Evolutionary conservation across 1,140 invertebrate species (phyloP).

Genomic region (Potamilus streckersoni): DNA sequence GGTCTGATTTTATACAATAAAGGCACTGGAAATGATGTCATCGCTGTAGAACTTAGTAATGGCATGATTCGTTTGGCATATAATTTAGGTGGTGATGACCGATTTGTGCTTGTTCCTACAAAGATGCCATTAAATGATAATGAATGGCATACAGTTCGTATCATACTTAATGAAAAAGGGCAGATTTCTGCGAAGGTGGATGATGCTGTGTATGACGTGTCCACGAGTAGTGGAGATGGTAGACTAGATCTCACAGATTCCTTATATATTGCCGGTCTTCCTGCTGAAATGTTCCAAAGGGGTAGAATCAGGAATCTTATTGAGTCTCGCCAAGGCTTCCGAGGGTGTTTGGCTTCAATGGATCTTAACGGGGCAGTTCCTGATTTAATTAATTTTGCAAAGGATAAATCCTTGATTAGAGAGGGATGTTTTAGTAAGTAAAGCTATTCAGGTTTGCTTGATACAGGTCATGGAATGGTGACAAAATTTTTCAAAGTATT

Average conservation of each 20-base stretch:
- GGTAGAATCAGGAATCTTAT: conserved; percentile 53
- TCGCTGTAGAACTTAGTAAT: conserved; percentile 86
- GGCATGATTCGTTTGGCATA: conserved; percentile 86
- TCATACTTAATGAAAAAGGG: conserved; percentile 84
- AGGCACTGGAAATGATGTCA: conserved; percentile 91
- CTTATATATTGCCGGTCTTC: conserved; percentile 90
- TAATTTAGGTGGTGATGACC: conserved; percentile 81
- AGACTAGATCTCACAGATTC: conserved; percentile 39
- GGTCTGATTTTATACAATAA: conserved; percentile 93
- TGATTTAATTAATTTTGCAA: conserved; percentile 41
- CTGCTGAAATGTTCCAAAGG: conserved; percentile 62
- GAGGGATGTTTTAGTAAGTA: conserved; percentile 32
- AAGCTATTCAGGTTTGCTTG: not conserved
- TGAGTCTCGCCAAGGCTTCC: conserved; percentile 89
- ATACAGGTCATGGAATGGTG: not conserved
- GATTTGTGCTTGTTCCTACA: conserved; percentile 72
- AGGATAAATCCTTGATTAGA: conserved; percentile 20
- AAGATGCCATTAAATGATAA: conserved; percentile 81
- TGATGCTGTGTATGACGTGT: conserved; percentile 18
- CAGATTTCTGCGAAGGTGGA: conserved; percentile 37
- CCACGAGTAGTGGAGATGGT: conserved; percentile 67
- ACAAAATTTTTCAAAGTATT: not conserved
- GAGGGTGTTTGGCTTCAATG: conserved; percentile 92
- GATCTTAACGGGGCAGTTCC: conserved; percentile 86
- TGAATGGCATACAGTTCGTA: conserved; percentile 90